Evolutionary conservation across 2,888 invertebrate genomes (phyloP), one percentile per base, ranked within the genome.

Genomic region (Apantesis nais): DNA sequence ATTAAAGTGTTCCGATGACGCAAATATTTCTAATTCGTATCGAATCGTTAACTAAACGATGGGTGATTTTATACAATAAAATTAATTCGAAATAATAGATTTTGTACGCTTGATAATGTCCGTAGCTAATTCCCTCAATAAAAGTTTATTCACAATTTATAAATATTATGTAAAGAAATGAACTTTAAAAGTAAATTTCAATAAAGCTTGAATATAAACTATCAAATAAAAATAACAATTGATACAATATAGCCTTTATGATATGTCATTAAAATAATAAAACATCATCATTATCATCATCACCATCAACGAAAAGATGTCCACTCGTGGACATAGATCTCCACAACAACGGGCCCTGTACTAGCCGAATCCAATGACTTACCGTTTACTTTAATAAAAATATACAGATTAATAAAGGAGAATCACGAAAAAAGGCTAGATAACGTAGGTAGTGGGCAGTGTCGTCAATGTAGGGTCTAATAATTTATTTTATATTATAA

Each of bases 1-100:
- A 78, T 83, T 81, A 81, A 77, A 83, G 78, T 75, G 75, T 73
- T 72, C 70, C 52, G 71, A 74, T 75, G 76, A 75, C 73, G 80
- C 82, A 74, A 85, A 86, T 78, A 71, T 72, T 65, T 52, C 66
- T 83, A 79, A 80, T 80, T 84, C 82, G 88, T 83, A 70, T 80
- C 89, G 82, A 88, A 89, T 89, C 76, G 78, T 78, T 85, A 85
- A 88, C 85, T 82, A 82, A 84, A 82, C 85, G 82, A 88, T 87
- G 82, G 85, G 77, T 84, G 81, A 84, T 86, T 86, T 84, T 76
- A 76, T 81, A 82, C 80, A 83, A 86, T 86, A 81, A 86, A 85
- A 71, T 79, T 81, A 81, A 86, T 85, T 85, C 73, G 67, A 78
- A 78, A 84, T 80, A 85, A 85, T 80, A 83, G 81, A 85, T 80